These are phyloP conservation scores for Catajapyx aquilonaris DNA, from an alignment of 1,140 invertebrate species.

Conservation along the genomic window DNA sequence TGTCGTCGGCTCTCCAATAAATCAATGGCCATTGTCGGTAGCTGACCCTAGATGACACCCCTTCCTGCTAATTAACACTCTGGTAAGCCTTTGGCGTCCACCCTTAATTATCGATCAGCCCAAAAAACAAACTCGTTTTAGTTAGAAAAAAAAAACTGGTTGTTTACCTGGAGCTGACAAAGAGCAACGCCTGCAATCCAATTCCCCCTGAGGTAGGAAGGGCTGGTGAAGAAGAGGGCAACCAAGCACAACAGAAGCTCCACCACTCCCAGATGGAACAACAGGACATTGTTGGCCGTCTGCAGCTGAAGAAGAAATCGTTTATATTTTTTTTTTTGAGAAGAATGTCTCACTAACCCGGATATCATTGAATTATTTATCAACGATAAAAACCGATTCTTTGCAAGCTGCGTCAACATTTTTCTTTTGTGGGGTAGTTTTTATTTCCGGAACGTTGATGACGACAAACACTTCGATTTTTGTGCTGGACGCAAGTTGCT, in stretches of 20 bases:
- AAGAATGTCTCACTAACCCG: too few species aligned
- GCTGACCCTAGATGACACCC: too few species aligned
- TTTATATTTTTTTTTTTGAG: too few species aligned
- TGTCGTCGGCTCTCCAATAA: too few species aligned
- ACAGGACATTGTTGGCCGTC: slow-evolving; percentile 40
- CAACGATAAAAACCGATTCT: slow-evolving; percentile 5
- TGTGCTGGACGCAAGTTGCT: slow-evolving; percentile 5
- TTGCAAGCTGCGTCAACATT: slow-evolving; percentile 5
- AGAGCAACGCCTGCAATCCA: background rate
- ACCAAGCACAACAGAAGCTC: slow-evolving; percentile 39
- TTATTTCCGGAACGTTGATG: slow-evolving; percentile 6
- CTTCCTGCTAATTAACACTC: too few species aligned
- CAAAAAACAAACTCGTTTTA: too few species aligned
- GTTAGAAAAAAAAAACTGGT: too few species aligned
- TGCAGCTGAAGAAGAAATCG: slow-evolving; percentile 32
- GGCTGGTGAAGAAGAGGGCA: slow-evolving; percentile 26
- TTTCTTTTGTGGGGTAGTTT: slow-evolving; percentile 7
- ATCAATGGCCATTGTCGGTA: too few species aligned
- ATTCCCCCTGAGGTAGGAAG: slow-evolving; percentile 19
- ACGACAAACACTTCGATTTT: background rate
- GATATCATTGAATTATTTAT: slow-evolving; percentile 19
- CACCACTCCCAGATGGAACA: slow-evolving; percentile 45
- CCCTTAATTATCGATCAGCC: too few species aligned
- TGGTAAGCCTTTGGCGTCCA: too few species aligned
- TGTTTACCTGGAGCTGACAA: background rate